A percentile compares a stretch with the other conserved stretches of the same genome.
Conservation (phyloP, 1,140 invertebrate species). For the Lordiphosa stackelbergi region DNA sequence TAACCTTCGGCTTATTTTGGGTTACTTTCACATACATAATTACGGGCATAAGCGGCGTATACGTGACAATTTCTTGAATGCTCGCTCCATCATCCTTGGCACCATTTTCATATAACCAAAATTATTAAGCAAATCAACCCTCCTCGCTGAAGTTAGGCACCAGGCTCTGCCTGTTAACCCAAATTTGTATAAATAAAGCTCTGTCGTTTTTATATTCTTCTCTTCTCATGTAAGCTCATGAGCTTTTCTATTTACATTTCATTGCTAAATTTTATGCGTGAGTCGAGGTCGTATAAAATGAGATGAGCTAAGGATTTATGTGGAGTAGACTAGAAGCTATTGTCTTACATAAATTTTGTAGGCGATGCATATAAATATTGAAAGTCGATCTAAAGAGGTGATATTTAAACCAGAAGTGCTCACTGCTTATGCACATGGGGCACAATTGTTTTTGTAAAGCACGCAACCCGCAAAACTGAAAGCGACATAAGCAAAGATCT, state of each 20-base stretch:
- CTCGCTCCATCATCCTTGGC: constrained; percentile 50
- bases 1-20: constrained; percentile 58
- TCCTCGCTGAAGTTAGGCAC: constrained; percentile 16
- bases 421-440: no score
- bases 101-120: constrained; percentile 8
- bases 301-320: constrained; percentile 10
- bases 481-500: no score
- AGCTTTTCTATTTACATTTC: constrained; percentile 68
- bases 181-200: constrained; percentile 53
- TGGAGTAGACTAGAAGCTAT: constrained; percentile 8
- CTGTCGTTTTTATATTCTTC: constrained; percentile 40
- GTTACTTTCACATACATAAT: constrained; percentile 53
- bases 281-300: constrained; percentile 27
- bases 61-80: constrained; percentile 55
- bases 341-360: constrained; percentile 5
- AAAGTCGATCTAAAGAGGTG: no score
- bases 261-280: constrained; percentile 61
- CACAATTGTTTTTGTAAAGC: no score
- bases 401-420: no score
- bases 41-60: constrained; percentile 62
- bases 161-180: constrained; percentile 27
- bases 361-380: no score
- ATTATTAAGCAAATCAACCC: constrained; percentile 26
- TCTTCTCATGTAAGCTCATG: constrained; percentile 45
- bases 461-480: no score